These are phyloP conservation scores for Speoplatyrhinus poulsoni DNA, from an alignment of 2,113 vertebrate species.

Conservation along the genomic window DNA sequence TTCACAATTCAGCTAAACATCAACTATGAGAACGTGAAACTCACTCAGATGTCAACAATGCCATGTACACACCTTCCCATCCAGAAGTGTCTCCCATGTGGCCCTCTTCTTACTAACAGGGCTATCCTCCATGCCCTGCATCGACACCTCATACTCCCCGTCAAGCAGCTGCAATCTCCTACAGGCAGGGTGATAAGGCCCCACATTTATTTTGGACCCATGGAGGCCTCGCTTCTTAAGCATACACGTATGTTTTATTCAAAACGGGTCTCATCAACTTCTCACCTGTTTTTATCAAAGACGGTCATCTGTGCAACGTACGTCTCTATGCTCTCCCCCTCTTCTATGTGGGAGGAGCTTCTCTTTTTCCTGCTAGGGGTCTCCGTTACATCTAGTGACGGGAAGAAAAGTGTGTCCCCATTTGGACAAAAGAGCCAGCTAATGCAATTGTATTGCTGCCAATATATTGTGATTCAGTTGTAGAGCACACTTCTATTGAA, in stretches of 20 bases:
- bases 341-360: conserved; percentile 87
- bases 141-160: conserved; percentile 98
- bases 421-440: neutral
- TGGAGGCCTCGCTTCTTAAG: neutral
- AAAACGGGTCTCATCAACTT: neutral
- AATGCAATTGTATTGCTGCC: neutral
- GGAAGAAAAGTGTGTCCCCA: neutral
- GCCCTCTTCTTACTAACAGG: conserved; percentile 97
- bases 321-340: conserved; percentile 85
- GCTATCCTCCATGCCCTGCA: conserved; percentile 98
- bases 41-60: neutral
- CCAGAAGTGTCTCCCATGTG: conserved; percentile 98
- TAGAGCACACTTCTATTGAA: too few species aligned
- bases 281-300: conserved; percentile 97
- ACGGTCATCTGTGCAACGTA: conserved; percentile 98
- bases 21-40: too few species aligned
- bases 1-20: too few species aligned
- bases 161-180: conserved; percentile 96
- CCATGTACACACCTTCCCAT: conserved; percentile 86
- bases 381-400: conserved; percentile 86
- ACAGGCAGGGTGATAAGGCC: neutral
- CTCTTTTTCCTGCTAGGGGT: conserved; percentile 90
- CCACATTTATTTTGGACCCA: neutral
- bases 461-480: too few species aligned
- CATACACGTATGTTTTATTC: neutral